Conservation (phyloP, 2,113 vertebrate genomes). For the Paedocypris sp. region DNA sequence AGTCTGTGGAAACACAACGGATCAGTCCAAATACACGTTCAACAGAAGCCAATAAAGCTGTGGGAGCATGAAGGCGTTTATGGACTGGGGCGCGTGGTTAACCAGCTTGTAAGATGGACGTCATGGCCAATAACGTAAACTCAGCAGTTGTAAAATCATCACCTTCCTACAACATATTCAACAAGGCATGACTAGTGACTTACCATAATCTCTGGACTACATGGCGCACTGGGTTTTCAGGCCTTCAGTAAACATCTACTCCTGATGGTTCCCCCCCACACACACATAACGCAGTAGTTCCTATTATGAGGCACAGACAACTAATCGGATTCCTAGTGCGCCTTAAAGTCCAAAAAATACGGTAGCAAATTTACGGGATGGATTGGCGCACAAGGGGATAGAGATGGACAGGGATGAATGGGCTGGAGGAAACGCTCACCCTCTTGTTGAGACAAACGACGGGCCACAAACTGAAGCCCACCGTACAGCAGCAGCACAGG, state of each 20-base stretch:
- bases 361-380: constrained; percentile 36
- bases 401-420: constrained; percentile 39
- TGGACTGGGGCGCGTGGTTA: constrained; percentile 51
- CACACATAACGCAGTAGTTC: too few relatives aligned
- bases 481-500: constrained; percentile 94
- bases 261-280: too few relatives aligned
- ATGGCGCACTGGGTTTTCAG: too few relatives aligned
- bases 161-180: constrained; percentile 41
- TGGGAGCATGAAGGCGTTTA: constrained; percentile 46
- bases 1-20: constrained; percentile 63
- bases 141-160: constrained; percentile 32
- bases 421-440: constrained; percentile 61
- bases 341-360: too few relatives aligned
- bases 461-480: constrained; percentile 97
- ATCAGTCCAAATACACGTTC: constrained; percentile 25
- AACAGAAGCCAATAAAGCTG: constrained; percentile 47
- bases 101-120: constrained; percentile 57
- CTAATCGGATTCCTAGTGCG: too few relatives aligned
- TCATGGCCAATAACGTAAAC: constrained; percentile 45
- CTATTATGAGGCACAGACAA: too few relatives aligned
- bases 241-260: too few relatives aligned
- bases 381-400: constrained; percentile 40
- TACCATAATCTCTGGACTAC: constrained; percentile 39
- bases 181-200: constrained; percentile 20
- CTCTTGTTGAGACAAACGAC: constrained; percentile 98